Conservation (phyloP, 1,140 invertebrate species). For the Uloborus diversus region DNA sequence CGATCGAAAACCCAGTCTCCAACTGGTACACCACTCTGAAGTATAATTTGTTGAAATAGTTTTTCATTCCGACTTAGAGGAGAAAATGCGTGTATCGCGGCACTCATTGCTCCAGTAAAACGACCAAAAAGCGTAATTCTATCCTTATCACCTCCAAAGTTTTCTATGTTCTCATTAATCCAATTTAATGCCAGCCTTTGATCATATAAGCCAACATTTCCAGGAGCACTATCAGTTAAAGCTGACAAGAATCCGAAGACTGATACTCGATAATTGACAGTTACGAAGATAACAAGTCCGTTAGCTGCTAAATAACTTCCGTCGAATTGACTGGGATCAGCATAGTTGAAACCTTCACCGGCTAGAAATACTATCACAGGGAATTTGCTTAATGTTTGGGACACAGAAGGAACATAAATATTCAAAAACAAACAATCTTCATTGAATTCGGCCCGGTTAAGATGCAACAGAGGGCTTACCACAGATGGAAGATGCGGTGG, state of each 20-base stretch:
- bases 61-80: constrained; percentile 34
- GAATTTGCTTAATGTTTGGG: constrained; percentile 65
- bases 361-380: constrained; percentile 62
- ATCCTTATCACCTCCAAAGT: constrained; percentile 84
- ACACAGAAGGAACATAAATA: constrained; percentile 58
- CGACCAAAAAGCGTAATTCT: constrained; percentile 86
- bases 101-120: constrained; percentile 61
- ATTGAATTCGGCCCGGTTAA: constrained; percentile 24
- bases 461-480: constrained; percentile 55
- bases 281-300: constrained; percentile 63
- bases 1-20: constrained; percentile 59
- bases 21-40: constrained; percentile 60
- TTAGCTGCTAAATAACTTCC: constrained; percentile 59
- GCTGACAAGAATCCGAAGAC: constrained; percentile 90
- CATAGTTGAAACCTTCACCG: constrained; percentile 62
- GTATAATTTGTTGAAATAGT: constrained; percentile 59
- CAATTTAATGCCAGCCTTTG: constrained; percentile 87
- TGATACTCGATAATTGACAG: constrained; percentile 64
- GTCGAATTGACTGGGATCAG: constrained; percentile 60
- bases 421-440: constrained; percentile 63
- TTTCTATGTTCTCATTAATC: constrained; percentile 84
- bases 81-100: constrained; percentile 59
- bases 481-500: constrained; percentile 56
- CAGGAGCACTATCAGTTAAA: constrained; percentile 75
- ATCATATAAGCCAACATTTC: constrained; percentile 91